Percentiles rank a stretch among this genome's conserved stretches.
Evolutionary conservation across 1,140 invertebrate genomes (phyloP).

Genomic region (Brachionus calyciflorus): DNA sequence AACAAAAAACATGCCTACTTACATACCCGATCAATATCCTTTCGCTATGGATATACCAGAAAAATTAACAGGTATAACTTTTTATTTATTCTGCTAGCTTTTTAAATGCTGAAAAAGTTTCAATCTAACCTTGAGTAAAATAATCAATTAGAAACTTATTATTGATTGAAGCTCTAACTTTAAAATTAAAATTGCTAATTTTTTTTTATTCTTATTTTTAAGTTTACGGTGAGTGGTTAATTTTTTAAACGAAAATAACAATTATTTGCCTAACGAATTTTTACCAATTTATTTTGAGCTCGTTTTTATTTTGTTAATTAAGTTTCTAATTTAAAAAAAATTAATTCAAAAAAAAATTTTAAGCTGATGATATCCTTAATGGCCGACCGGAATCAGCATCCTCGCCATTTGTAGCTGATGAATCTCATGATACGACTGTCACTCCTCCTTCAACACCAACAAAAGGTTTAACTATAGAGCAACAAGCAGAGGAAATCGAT

Average conservation of each 20-base stretch:
- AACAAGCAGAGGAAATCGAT: not conserved
- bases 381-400: not conserved
- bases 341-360: not conserved
- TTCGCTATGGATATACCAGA: slow-evolving; percentile 41
- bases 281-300: no score
- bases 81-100: not conserved
- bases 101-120: not conserved
- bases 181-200: not conserved
- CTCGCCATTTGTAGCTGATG: not conserved
- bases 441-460: slow-evolving; percentile 40
- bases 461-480: not conserved
- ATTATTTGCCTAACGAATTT: no score
- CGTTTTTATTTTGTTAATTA: not conserved
- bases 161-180: not conserved
- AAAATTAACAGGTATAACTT: slow-evolving; percentile 17
- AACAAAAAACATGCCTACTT: not conserved
- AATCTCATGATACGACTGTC: not conserved
- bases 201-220: not conserved
- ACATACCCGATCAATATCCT: not conserved
- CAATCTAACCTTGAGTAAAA: slow-evolving; percentile 1
- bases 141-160: no score
- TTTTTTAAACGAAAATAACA: no score
- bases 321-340: not conserved
- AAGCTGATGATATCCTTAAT: slow-evolving; percentile 23
- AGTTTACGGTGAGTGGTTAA: slow-evolving; percentile 24